Evolutionary conservation across 2,113 vertebrate genomes (phyloP).

Genomic region (Scomber scombrus): DNA sequence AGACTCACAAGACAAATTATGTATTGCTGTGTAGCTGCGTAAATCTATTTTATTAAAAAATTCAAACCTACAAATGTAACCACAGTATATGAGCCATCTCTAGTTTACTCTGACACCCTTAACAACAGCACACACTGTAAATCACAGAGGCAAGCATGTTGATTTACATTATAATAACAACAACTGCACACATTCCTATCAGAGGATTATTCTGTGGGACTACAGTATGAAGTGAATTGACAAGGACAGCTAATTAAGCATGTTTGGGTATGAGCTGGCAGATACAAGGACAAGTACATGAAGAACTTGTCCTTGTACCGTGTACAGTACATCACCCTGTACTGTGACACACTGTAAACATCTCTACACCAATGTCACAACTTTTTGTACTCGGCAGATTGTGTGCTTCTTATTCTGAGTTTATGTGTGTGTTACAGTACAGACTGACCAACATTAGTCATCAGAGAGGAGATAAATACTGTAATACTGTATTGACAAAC

Average conservation of each 20-base stretch:
- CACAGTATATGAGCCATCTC: neutral
- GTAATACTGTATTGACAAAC: neutral
- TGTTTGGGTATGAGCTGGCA: neutral
- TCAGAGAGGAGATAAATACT: neutral
- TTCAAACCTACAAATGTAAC: neutral
- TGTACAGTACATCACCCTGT: neutral
- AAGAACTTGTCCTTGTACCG: neutral
- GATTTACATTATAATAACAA: neutral
- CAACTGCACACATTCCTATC: neutral
- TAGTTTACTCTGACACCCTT: neutral
- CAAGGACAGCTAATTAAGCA: neutral
- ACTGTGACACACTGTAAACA: neutral
- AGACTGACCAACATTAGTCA: neutral
- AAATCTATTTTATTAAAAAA: neutral
- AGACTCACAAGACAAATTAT: neutral
- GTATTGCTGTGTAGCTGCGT: neutral
- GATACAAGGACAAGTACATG: neutral
- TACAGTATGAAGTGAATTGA: neutral
- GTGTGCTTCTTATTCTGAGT: neutral
- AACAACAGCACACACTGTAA: neutral
- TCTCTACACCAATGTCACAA: neutral
- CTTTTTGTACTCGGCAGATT: neutral
- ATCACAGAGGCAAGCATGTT: constrained; percentile 18
- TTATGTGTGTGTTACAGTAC: neutral
- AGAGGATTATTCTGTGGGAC: neutral